Evolutionary conservation across 2,888 invertebrate genomes (phyloP).

Genomic region (Volucella inflata): DNA sequence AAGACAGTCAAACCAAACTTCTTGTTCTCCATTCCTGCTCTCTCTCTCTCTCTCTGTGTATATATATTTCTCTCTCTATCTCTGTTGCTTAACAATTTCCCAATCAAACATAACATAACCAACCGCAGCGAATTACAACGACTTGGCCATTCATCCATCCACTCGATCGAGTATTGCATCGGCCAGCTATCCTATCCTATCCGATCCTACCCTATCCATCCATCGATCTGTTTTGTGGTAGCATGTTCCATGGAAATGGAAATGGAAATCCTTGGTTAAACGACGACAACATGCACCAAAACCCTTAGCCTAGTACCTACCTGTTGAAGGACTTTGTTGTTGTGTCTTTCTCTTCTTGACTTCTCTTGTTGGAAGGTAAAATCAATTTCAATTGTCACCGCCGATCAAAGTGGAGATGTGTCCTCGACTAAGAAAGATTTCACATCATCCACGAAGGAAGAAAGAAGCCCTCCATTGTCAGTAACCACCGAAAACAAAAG

Average conservation of each 20-base stretch:
- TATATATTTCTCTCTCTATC: neutral
- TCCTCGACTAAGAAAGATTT: slow-evolving; percentile 69
- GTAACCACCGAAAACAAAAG: slow-evolving; percentile 64
- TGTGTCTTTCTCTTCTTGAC: slow-evolving; percentile 12
- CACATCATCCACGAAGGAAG: slow-evolving; percentile 66
- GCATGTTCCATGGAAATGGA: slow-evolving; percentile 62
- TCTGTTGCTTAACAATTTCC: slow-evolving; percentile 35
- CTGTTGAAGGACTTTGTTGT: slow-evolving; percentile 42
- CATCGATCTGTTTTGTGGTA: slow-evolving; percentile 37
- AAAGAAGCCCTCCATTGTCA: slow-evolving; percentile 61
- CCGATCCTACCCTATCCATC: slow-evolving; percentile 36
- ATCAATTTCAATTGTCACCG: slow-evolving; percentile 76
- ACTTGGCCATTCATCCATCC: slow-evolving; percentile 66
- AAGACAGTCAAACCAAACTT: slow-evolving; percentile 41
- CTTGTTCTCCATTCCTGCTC: too few relatives aligned
- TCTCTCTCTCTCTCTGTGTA: neutral
- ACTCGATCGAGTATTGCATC: slow-evolving; percentile 43
- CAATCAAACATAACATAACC: slow-evolving; percentile 68
- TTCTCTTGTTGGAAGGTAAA: slow-evolving; percentile 47
- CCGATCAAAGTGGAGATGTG: slow-evolving; percentile 73
- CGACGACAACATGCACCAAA: slow-evolving; percentile 50
- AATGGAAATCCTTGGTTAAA: slow-evolving; percentile 52
- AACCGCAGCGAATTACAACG: slow-evolving; percentile 67
- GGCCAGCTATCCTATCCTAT: slow-evolving; percentile 46
- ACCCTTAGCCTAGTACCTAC: slow-evolving; percentile 13